These are phyloP conservation scores for Xyliphius kryptos DNA, from an alignment of 2,113 vertebrate genomes.

Conservation along the genomic window DNA sequence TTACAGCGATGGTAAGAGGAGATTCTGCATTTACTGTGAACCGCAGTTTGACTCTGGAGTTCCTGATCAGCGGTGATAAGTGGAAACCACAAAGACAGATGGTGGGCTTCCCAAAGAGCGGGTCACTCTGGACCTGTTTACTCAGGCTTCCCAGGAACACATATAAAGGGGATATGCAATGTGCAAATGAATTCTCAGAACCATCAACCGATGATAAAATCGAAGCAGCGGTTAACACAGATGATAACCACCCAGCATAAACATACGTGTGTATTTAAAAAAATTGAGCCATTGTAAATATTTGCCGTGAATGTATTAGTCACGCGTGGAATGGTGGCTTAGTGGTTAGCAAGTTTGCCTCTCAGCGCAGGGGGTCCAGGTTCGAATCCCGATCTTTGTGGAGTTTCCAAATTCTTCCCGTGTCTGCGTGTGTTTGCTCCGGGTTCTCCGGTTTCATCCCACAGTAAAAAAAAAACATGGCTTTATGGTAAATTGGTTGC, in stretches of 20 bases:
- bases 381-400: too few species aligned
- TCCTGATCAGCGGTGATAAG: constrained; percentile 63
- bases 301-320: too few species aligned
- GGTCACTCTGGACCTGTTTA: constrained; percentile 85
- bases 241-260: neutral
- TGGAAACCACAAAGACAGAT: constrained; percentile 82
- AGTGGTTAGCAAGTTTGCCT: too few species aligned
- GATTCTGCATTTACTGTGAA: constrained; percentile 86
- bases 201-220: constrained; percentile 3
- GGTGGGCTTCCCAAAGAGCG: constrained; percentile 80
- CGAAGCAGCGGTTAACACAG: neutral
- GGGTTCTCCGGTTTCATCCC: too few species aligned
- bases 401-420: too few species aligned
- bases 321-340: too few species aligned
- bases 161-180: constrained; percentile 31
- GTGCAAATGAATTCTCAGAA: constrained; percentile 36
- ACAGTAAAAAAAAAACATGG: too few species aligned
- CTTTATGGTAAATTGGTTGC: too few species aligned
- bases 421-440: too few species aligned
- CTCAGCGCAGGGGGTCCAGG: too few species aligned
- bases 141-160: constrained; percentile 72
- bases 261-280: neutral
- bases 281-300: too few species aligned
- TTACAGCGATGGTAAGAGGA: constrained; percentile 74
- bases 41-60: constrained; percentile 79